Conservation (phyloP, 2,888 invertebrate species). For the Folsomia manolachei region DNA sequence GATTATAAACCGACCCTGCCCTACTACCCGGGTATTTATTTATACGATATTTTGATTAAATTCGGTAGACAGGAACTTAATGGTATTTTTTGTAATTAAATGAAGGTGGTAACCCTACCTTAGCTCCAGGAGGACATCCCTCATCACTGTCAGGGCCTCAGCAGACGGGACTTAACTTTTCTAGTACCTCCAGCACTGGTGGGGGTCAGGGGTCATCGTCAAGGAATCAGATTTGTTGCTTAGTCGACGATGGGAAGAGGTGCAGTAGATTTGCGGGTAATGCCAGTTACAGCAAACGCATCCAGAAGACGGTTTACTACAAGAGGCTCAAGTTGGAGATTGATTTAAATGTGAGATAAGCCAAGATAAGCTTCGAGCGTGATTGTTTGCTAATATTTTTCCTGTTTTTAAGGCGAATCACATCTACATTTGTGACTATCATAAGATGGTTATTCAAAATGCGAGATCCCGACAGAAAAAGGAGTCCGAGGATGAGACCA, state of each 20-base stretch:
- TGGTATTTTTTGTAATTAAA: no score
- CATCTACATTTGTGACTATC: conserved; percentile 94
- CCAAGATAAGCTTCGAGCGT: background rate
- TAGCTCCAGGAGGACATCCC: background rate
- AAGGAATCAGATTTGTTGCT: conserved; percentile 75
- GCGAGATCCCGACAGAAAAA: conserved; percentile 86
- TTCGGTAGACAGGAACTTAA: no score
- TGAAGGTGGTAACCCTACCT: no score
- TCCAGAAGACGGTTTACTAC: conserved; percentile 92
- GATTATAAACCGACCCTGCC: conserved; percentile 34
- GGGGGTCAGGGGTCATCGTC: conserved; percentile 12
- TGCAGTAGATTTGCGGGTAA: conserved; percentile 86
- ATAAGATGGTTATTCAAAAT: conserved; percentile 92
- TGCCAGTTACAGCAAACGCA: conserved; percentile 94
- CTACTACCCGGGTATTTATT: background rate
- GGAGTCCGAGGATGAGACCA: conserved; percentile 91
- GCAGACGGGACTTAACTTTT: background rate
- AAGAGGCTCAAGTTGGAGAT: conserved; percentile 82
- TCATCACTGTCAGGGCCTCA: background rate
- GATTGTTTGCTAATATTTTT: conserved; percentile 9
- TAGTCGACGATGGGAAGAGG: conserved; percentile 82
- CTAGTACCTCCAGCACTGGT: background rate
- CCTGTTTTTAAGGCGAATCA: conserved; percentile 73
- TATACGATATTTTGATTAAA: no score
- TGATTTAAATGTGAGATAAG: conserved; percentile 68